Conservation (phyloP, 1,140 invertebrate species). For the Oryzaephilus surinamensis region DNA sequence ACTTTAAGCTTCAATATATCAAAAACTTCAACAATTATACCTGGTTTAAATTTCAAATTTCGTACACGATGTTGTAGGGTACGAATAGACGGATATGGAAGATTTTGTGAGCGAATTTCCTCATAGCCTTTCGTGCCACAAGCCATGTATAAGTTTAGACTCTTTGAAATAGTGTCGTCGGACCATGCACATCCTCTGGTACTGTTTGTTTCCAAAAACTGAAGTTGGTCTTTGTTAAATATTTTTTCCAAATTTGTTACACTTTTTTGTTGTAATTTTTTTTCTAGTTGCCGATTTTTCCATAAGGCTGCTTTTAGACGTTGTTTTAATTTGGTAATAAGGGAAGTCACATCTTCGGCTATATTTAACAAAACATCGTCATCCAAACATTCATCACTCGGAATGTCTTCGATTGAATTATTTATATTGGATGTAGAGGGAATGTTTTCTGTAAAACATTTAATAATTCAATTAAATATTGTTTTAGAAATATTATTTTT, state of each 20-base stretch:
- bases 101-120: constrained; percentile 8
- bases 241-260: constrained; percentile 3
- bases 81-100: constrained; percentile 10
- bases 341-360: too few relatives aligned
- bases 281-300: background rate
- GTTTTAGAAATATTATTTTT: background rate
- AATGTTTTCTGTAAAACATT: background rate
- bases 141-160: constrained; percentile 9
- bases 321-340: background rate
- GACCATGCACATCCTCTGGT: constrained; percentile 2
- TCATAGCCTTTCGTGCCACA: constrained; percentile 12
- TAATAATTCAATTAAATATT: background rate
- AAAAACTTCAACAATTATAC: constrained; percentile 11
- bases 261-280: background rate
- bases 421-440: background rate
- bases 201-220: constrained; percentile 4
- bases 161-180: constrained; percentile 4
- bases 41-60: constrained; percentile 9
- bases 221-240: constrained; percentile 5
- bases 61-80: constrained; percentile 11
- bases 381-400: background rate
- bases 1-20: constrained; percentile 4
- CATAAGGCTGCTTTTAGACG: background rate
- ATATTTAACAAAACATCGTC: background rate
- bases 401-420: background rate